Evolutionary conservation across 2,113 vertebrate genomes (phyloP).

Genomic region (Heterotilapia buettikoferi): DNA sequence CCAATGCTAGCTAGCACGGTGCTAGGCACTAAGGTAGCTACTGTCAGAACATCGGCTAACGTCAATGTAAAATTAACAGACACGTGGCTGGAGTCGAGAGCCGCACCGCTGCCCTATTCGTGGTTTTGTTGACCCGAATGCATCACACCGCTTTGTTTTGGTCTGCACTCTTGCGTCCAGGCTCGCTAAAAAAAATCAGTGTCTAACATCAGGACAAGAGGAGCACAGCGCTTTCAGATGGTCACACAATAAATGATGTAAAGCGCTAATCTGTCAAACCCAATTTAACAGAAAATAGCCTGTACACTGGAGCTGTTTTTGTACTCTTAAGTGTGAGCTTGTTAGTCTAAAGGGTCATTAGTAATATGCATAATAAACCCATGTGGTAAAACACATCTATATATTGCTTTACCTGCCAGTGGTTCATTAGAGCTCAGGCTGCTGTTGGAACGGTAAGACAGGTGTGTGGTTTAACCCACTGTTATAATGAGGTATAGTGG

Average conservation of each 20-base stretch:
- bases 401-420: background rate
- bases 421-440: background rate
- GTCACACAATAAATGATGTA: background rate
- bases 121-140: background rate
- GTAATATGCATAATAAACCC: background rate
- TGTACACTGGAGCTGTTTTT: background rate
- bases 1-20: constrained; percentile 15
- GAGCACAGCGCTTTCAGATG: background rate
- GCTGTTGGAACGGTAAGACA: background rate
- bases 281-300: background rate
- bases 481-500: background rate
- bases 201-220: background rate
- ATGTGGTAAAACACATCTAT: background rate
- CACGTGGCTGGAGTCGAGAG: background rate
- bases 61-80: background rate
- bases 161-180: background rate
- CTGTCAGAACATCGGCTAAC: background rate
- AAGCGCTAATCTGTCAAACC: background rate
- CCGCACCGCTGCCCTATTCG: background rate
- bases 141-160: background rate
- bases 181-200: background rate
- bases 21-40: background rate
- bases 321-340: background rate
- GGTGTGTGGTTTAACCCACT: background rate
- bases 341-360: background rate